Percentiles rank a stretch among this genome's conserved stretches.
Evolutionary conservation across 2,113 vertebrate species (phyloP).

Genomic region (Nettapus auritus): DNA sequence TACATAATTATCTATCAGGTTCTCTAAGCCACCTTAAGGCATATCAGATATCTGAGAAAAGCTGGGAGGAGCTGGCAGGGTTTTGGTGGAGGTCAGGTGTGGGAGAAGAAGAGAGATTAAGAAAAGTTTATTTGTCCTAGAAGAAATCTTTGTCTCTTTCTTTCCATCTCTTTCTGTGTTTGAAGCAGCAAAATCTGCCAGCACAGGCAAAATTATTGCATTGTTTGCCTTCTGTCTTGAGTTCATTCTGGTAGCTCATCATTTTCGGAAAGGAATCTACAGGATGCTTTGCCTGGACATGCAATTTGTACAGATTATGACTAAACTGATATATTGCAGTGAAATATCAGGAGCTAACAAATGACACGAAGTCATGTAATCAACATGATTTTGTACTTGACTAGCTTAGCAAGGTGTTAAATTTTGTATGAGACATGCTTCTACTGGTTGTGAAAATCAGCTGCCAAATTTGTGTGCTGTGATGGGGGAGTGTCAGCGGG

Average conservation of each 20-base stretch:
- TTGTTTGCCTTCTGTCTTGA: not conserved
- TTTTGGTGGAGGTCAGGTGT: not conserved
- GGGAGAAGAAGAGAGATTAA: not conserved
- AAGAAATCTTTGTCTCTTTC: not conserved
- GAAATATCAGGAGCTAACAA: not conserved
- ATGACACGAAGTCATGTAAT: not conserved
- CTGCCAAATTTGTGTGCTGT: not conserved
- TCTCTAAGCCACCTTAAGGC: not conserved
- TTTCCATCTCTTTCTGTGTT: not conserved
- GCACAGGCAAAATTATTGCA: not conserved
- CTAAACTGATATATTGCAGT: not conserved
- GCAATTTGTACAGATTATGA: not conserved
- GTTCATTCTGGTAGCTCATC: not conserved
- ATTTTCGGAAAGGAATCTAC: not conserved
- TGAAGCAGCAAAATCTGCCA: not conserved
- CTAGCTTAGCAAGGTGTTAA: not conserved
- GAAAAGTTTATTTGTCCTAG: not conserved
- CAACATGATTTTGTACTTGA: not conserved
- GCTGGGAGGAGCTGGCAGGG: not conserved
- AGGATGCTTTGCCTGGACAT: not conserved
- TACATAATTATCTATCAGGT: not conserved
- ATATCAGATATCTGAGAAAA: not conserved
- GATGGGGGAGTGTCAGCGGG: not conserved
- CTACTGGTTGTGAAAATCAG: not conserved
- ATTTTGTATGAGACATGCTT: not conserved